Percentiles rank a stretch among this genome's conserved stretches.
These are phyloP conservation scores for Esox niger DNA, from an alignment of 2,113 vertebrate species.

Conservation along the genomic window DNA sequence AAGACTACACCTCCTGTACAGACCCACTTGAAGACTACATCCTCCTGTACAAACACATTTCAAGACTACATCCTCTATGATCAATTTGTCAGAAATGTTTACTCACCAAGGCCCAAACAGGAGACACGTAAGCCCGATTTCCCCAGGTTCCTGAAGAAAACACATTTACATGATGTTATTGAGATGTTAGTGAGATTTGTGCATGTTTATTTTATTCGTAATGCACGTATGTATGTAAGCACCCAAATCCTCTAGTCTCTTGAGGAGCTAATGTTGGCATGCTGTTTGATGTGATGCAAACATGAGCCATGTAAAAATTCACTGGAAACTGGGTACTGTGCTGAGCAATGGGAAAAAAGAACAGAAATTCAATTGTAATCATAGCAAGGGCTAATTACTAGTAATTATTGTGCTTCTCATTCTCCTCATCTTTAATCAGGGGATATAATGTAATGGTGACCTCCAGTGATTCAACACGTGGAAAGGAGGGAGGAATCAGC, in stretches of 20 bases:
- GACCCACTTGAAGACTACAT: not conserved
- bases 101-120: slow-evolving; percentile 95
- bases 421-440: not conserved
- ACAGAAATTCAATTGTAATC: not conserved
- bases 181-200: slow-evolving; percentile 12
- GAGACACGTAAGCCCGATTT: slow-evolving; percentile 96
- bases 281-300: no score
- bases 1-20: not conserved
- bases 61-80: not conserved
- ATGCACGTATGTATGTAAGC: not conserved
- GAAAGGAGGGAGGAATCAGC: slow-evolving; percentile 10
- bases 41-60: not conserved
- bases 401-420: slow-evolving; percentile 1
- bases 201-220: not conserved
- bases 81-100: slow-evolving; percentile 26
- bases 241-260: not conserved
- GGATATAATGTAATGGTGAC: slow-evolving; percentile 12
- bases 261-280: no score
- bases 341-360: slow-evolving; percentile 1
- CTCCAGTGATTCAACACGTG: slow-evolving; percentile 23
- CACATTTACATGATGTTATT: not conserved
- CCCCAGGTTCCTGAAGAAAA: slow-evolving; percentile 85
- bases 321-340: not conserved
- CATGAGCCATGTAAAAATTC: not conserved
- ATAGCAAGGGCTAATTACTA: not conserved